Base-by-base conservation (phyloP, 1,140 invertebrate genomes). In the Globodera rostochiensis region DNA sequence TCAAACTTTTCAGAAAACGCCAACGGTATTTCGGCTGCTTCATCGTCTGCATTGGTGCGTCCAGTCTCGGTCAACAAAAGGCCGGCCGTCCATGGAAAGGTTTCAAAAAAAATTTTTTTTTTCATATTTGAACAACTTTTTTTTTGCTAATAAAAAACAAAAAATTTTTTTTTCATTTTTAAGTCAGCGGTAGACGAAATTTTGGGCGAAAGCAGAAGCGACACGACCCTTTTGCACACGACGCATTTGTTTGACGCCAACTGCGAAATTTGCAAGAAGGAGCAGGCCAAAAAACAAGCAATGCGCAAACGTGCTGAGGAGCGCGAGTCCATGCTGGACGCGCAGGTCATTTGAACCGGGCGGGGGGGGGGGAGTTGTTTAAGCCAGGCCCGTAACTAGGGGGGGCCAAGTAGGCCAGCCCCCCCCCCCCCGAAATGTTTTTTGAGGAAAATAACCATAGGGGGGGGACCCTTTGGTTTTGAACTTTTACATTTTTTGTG, bases 131-230 rank as follows among this genome's bases (percentile, higher is more conserved):
- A 6, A 53, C 50, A 13, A 53, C 11, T 53, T 53, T 53, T 53
- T 53, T 53, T 53, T 13, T 53, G 7, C 50, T 53, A 9, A 53
- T 13, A 53, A 53, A 1, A 9, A 53, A 66, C 1, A 15, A 47
- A 9, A 21, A 4, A 7, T 7, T 36, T 47, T 19, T 45, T 5
- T 71, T 71, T 71, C 46, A 7, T 71, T 47, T 5, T 78, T 36
- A 36, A 78, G 77, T 78, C 77, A 1, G 64, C 77, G 11, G 49
- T 78, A 9, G 77, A 78, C 9, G 77, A 78, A 11, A 78, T 78
- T 78, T 69, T 78, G 53, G 77, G 64, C 11, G 77, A 78, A 15
- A 11, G 25, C 6, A n/a, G 45, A 4, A 70, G 49, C 11, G 77
- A 78, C 19, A 70, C 77, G 25, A 78, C 77, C 19, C 57, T 53